Conservation (phyloP, 2,888 invertebrate species). For the Hyposoter didymator region DNA sequence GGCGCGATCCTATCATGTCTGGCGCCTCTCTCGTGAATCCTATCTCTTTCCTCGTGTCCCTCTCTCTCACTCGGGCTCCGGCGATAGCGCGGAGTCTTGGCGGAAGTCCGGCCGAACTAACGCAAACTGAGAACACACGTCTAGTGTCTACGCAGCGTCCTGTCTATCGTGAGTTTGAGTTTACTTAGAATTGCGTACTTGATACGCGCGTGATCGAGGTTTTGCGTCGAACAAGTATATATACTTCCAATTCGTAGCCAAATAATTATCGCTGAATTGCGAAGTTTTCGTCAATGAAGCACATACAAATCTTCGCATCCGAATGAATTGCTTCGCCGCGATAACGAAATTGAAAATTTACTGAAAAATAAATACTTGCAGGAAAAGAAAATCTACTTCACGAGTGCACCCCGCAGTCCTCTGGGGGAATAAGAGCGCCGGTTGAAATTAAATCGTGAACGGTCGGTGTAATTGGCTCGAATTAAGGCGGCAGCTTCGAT, state of each 20-base stretch:
- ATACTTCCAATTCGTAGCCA: not conserved
- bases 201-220: not conserved
- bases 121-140: slow-evolving; percentile 68
- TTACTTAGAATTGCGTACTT: not conserved
- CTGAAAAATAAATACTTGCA: not conserved
- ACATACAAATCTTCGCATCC: not conserved
- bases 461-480: slow-evolving; percentile 79
- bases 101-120: slow-evolving; percentile 75
- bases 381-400: slow-evolving; percentile 16
- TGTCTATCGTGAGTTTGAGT: slow-evolving; percentile 63
- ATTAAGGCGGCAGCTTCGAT: slow-evolving; percentile 72
- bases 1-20: slow-evolving; percentile 58
- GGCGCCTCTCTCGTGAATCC: slow-evolving; percentile 54
- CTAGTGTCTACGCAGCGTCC: slow-evolving; percentile 67
- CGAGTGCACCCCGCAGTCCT: slow-evolving; percentile 6
- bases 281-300: not conserved
- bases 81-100: slow-evolving; percentile 66
- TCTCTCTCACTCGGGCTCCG: slow-evolving; percentile 55
- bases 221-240: not conserved
- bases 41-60: slow-evolving; percentile 35
- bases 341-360: not conserved
- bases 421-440: not conserved
- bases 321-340: not conserved
- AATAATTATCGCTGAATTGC: not conserved
- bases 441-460: slow-evolving; percentile 78